Conservation (phyloP, 2,113 vertebrate species). For the Plecotus auritus region DNA sequence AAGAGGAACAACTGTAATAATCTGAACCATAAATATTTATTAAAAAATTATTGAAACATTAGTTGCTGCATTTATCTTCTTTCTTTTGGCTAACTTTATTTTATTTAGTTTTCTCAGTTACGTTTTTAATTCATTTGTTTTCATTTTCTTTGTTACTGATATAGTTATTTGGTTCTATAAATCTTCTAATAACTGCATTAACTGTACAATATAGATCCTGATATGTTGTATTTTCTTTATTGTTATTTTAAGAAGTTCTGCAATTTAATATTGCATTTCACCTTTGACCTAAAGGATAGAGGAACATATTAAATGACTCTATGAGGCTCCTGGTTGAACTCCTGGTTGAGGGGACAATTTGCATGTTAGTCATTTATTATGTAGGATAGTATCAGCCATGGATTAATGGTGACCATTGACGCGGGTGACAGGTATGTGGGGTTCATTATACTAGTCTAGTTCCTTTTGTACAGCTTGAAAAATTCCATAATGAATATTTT, state of each 20-base stretch:
- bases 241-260: not conserved
- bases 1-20: too few species aligned
- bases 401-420: not conserved
- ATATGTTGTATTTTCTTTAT: not conserved
- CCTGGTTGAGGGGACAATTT: too few species aligned
- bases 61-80: not conserved
- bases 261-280: not conserved
- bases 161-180: not conserved
- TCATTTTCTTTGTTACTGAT: not conserved
- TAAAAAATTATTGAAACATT: not conserved
- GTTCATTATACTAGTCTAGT: not conserved
- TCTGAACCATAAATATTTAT: too few species aligned
- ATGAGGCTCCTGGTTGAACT: not conserved
- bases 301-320: not conserved
- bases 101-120: not conserved
- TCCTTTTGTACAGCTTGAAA: constrained; percentile 9
- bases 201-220: not conserved
- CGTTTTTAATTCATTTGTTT: not conserved
- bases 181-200: not conserved
- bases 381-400: not conserved
- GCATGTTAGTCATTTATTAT: too few species aligned
- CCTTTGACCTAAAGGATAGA: not conserved
- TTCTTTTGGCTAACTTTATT: not conserved
- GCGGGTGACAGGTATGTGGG: not conserved
- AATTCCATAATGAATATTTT: not conserved